These are phyloP conservation scores for Phyllopteryx taeniolatus DNA, from an alignment of 2,113 vertebrate genomes.

Conservation along the genomic window DNA sequence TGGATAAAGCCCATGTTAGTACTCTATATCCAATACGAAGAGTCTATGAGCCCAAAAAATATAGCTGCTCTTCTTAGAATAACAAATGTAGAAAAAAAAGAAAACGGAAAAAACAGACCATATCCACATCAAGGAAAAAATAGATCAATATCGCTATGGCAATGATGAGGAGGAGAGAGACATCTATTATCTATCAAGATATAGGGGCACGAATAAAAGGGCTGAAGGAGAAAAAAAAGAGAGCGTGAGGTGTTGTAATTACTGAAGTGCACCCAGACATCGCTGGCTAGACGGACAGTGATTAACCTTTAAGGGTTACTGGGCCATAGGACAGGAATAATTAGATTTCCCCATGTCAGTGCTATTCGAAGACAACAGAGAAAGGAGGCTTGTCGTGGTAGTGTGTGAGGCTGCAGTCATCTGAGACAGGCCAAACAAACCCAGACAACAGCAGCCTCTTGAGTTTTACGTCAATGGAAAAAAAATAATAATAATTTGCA, in stretches of 20 bases:
- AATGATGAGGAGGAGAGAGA: constrained; percentile 13
- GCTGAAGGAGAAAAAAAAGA: background rate
- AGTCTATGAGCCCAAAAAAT: background rate
- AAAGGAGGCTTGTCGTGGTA: constrained; percentile 31
- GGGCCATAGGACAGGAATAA: constrained; percentile 69
- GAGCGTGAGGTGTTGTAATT: constrained; percentile 56
- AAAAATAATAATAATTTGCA: background rate
- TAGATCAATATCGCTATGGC: background rate
- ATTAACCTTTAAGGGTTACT: constrained; percentile 75
- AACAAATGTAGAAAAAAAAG: background rate
- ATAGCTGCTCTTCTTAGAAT: background rate
- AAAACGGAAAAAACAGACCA: background rate
- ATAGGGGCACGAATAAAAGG: constrained; percentile 18
- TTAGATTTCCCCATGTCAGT: constrained; percentile 56
- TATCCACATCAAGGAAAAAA: background rate
- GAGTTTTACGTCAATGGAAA: background rate
- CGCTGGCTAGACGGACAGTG: constrained; percentile 68
- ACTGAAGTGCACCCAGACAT: constrained; percentile 58
- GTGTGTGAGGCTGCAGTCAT: constrained; percentile 38
- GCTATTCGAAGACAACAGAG: constrained; percentile 18
- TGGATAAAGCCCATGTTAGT: too few relatives aligned
- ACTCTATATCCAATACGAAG: background rate
- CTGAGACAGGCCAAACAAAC: constrained; percentile 30
- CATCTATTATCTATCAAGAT: constrained; percentile 8
- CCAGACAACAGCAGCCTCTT: constrained; percentile 16